These are phyloP conservation scores for Standfussiana lucernea DNA, from an alignment of 2,888 invertebrate genomes.

Conservation along the genomic window DNA sequence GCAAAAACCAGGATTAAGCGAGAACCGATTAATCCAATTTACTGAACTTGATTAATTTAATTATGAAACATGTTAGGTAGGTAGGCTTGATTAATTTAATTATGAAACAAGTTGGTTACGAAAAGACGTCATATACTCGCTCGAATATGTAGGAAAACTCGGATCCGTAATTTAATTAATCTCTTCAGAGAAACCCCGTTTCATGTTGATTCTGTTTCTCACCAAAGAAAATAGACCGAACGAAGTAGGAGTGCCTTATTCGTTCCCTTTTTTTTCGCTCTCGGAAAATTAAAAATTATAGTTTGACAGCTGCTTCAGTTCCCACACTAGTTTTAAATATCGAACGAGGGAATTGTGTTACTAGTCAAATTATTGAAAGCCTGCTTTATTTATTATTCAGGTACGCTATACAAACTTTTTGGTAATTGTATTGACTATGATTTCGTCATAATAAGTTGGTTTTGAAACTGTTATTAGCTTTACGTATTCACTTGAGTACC, in stretches of 20 bases:
- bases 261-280: not conserved
- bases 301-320: conserved; percentile 47
- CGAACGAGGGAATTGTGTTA: conserved; percentile 42
- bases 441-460: not conserved
- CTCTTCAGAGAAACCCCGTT: conserved; percentile 28
- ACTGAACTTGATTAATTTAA: conserved; percentile 46
- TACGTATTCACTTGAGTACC: not conserved
- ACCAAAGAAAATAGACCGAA: conserved; percentile 27
- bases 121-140: conserved; percentile 13
- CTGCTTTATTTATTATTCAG: conserved; percentile 36
- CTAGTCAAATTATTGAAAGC: conserved; percentile 21
- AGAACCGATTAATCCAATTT: conserved; percentile 42
- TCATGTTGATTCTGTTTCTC: conserved; percentile 41
- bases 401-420: not conserved
- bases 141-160: conserved; percentile 29
- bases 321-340: conserved; percentile 50
- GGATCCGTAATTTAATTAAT: conserved; percentile 47
- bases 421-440: not conserved
- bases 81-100: conserved; percentile 51
- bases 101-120: conserved; percentile 48
- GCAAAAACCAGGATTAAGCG: conserved; percentile 37
- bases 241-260: conserved; percentile 3
- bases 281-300: conserved; percentile 34
- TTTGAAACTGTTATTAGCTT: not conserved
- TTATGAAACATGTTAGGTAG: conserved; percentile 51